Evolutionary conservation across 2,888 invertebrate species (phyloP).

Genomic region (Micoletzkya japonica): DNA sequence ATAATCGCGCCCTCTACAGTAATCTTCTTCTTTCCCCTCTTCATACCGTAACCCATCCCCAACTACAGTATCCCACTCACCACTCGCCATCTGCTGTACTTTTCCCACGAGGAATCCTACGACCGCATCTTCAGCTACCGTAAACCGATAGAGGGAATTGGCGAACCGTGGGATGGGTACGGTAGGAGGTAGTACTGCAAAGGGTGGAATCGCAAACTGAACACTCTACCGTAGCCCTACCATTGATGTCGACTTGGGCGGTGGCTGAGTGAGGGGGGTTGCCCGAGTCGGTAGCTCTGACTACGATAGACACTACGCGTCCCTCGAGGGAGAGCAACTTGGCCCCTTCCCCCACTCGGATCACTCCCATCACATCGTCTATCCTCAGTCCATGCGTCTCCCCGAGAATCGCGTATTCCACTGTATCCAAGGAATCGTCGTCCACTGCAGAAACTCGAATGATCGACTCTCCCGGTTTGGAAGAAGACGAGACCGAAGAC

Average conservation of each 20-base stretch:
- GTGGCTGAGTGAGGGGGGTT: conserved; percentile 75
- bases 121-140: conserved; percentile 78
- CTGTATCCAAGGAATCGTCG: conserved; percentile 28
- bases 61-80: conserved; percentile 6
- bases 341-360: too few species aligned
- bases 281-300: conserved; percentile 83
- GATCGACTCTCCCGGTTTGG: conserved; percentile 47
- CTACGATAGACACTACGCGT: conserved; percentile 83
- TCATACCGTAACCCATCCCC: not conserved
- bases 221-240: conserved; percentile 66
- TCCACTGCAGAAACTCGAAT: conserved; percentile 44
- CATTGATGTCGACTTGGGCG: conserved; percentile 79
- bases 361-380: conserved; percentile 17
- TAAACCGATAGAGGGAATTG: conserved; percentile 77
- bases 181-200: conserved; percentile 18
- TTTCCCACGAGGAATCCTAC: conserved; percentile 68
- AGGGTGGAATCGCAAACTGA: not conserved
- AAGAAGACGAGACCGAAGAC: conserved; percentile 37
- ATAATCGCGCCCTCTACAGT: not conserved
- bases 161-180: conserved; percentile 76
- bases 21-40: not conserved
- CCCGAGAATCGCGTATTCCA: conserved; percentile 26
- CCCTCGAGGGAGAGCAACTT: conserved; percentile 71
- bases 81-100: conserved; percentile 44
- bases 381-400: conserved; percentile 22